Base-by-base conservation (phyloP, 92 coral and sea anemone species). In the Blastomussa wellsi region DNA sequence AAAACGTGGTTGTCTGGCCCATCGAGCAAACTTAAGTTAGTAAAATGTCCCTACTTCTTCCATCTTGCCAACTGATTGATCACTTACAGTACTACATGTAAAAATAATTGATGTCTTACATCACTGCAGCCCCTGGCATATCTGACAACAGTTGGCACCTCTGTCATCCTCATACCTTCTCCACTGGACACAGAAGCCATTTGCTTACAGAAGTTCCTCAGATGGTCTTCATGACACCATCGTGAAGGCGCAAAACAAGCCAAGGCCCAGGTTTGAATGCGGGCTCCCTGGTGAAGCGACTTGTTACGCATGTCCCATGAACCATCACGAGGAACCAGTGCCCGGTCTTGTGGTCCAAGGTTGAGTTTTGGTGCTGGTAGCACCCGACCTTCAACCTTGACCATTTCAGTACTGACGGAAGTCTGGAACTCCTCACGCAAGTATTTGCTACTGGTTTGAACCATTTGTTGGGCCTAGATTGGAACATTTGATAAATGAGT, bases 301-400 rank as follows among this genome's bases (percentile, higher is more conserved):
- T 88, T 91, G 36, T 86, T 77, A 5, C 84, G 85, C 95, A 94
- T 92, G 77, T 94, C 94, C 98, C 98, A 96, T 4, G 90, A 74
- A 7, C 98, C 98, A 62, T 96, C 92, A 4, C 89, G 86, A 0
- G 98, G 98, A 39, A 62, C 69, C 38, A 91, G 72, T 8, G 72
- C 55, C 24, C 77, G 73, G 29, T 78, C 55, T 39, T 86, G 90
- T 31, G 89, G 86, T 11, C 98, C 98, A 3, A 96, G 86, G 36
- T 82, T 77, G 64, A 96, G 80, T 77, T 37, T 48, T 7, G 98
- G 98, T 16, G 98, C 48, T 20, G 93, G 91, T 0, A 96, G 92
- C n/a, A 96, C 98, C 31, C 98, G 80, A 12, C 98, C 98, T 5
- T 85, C 86, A 16, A 96, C 95, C 29, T 76, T 80, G n/a, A 82